These are phyloP conservation scores for Leucopsar rothschildi DNA, from an alignment of 2,113 vertebrate species.

Conservation along the genomic window DNA sequence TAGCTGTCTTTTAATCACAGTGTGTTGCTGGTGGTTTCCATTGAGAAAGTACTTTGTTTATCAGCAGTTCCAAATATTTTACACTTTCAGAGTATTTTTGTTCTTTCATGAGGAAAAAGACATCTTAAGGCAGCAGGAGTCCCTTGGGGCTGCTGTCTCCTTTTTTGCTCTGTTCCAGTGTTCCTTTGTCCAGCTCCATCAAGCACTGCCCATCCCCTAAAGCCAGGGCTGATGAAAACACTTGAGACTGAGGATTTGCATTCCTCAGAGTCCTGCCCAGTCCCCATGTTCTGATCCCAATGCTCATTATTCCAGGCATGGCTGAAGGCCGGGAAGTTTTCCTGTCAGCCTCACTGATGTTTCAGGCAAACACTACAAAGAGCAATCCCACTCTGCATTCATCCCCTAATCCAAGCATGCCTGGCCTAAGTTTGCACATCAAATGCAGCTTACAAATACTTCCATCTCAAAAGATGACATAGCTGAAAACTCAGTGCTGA, in stretches of 20 bases:
- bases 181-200: neutral
- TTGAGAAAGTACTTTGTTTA: neutral
- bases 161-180: neutral
- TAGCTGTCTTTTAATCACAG: neutral
- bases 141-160: neutral
- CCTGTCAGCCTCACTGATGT: neutral
- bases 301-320: neutral
- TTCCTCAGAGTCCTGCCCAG: neutral
- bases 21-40: neutral
- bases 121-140: neutral
- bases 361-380: neutral
- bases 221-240: neutral
- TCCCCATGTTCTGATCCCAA: rapidly evolving
- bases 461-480: neutral
- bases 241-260: neutral
- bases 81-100: neutral
- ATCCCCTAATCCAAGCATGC: neutral
- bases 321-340: neutral
- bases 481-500: neutral
- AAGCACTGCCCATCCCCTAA: neutral
- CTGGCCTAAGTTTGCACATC: neutral
- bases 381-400: neutral
- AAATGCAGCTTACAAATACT: neutral
- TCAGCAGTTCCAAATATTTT: neutral
- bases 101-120: neutral